phyloP scores from a whole-genome alignment of 2,888 invertebrate species.

The Eretmocerus hayati region DNA sequence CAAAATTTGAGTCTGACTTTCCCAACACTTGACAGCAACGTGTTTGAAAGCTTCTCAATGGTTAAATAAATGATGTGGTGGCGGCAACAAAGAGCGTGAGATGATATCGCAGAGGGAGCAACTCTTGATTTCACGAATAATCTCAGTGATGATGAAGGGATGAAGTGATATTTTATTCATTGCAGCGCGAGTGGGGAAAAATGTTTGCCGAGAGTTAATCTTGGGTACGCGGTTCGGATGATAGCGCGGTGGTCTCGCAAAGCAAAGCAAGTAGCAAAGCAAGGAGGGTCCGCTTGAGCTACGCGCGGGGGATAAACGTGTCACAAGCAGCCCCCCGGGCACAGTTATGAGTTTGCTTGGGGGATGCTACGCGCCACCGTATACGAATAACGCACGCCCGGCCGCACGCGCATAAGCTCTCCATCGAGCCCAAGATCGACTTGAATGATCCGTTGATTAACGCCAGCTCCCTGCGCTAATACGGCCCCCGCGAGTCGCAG shows the following conservation, averaged over 20 bases:
- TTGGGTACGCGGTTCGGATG: neutral
- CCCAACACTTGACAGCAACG: too few species aligned
- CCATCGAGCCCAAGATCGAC: conserved; percentile 16
- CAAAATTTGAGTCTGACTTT: too few species aligned
- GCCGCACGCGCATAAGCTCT: conserved; percentile 11
- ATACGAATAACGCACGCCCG: conserved; percentile 2
- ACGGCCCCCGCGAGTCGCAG: too few species aligned
- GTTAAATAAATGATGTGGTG: too few species aligned
- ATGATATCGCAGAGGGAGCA: too few species aligned
- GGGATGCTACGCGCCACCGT: conserved; percentile 13
- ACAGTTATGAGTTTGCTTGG: conserved; percentile 43
- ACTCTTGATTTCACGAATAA: too few species aligned
- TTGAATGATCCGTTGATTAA: conserved; percentile 21
- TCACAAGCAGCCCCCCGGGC: conserved; percentile 43
- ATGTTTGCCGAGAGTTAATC: conserved; percentile 6
- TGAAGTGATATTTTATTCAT: neutral
- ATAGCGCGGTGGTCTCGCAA: neutral
- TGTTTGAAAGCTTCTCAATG: too few species aligned
- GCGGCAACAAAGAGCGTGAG: too few species aligned
- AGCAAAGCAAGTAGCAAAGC: too few species aligned
- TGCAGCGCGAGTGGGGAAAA: neutral
- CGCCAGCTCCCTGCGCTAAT: conserved; percentile 7
- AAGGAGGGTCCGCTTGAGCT: too few species aligned
- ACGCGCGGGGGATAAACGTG: conserved; percentile 41
- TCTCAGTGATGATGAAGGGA: too few species aligned